Evolutionary conservation across 2,888 invertebrate species (phyloP).

Genomic region (Antheraea yamamai): DNA sequence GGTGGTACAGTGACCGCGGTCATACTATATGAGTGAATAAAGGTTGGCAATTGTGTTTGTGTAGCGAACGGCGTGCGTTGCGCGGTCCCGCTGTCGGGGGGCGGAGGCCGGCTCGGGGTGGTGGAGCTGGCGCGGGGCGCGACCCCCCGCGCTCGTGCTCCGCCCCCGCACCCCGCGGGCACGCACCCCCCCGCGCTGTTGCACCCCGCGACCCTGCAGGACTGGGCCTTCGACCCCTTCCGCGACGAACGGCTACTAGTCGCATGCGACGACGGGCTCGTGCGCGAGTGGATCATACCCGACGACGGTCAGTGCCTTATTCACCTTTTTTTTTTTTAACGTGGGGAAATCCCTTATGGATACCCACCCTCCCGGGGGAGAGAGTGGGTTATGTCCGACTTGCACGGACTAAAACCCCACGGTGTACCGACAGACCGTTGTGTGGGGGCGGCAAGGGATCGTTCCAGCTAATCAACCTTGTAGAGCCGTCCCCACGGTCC

Average conservation of each 20-base stretch:
- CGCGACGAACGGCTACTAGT: conserved; percentile 89
- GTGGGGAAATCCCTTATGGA: too few relatives aligned
- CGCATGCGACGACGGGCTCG: conserved; percentile 93
- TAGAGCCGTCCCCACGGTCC: too few relatives aligned
- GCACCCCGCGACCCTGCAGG: conserved; percentile 94
- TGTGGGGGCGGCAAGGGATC: too few relatives aligned
- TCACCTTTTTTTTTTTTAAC: too few relatives aligned
- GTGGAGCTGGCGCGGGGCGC: conserved; percentile 82
- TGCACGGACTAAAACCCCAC: too few relatives aligned
- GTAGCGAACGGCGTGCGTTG: conserved; percentile 92
- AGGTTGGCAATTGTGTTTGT: not conserved
- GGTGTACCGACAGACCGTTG: too few relatives aligned
- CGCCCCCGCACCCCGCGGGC: conserved; percentile 87
- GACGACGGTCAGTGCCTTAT: conserved; percentile 74
- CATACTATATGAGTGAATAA: not conserved
- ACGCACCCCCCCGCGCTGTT: conserved; percentile 95
- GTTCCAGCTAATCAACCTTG: too few relatives aligned
- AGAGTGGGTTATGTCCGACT: too few relatives aligned
- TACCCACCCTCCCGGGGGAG: too few relatives aligned
- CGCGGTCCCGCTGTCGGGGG: conserved; percentile 94
- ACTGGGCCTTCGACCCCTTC: conserved; percentile 98
- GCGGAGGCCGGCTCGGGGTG: conserved; percentile 94
- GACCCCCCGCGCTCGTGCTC: conserved; percentile 40
- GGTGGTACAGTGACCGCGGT: too few relatives aligned
- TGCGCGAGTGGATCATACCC: conserved; percentile 91